These are phyloP conservation scores for Chaitophorus viminalis DNA, from an alignment of 2,888 invertebrate species.

Conservation along the genomic window DNA sequence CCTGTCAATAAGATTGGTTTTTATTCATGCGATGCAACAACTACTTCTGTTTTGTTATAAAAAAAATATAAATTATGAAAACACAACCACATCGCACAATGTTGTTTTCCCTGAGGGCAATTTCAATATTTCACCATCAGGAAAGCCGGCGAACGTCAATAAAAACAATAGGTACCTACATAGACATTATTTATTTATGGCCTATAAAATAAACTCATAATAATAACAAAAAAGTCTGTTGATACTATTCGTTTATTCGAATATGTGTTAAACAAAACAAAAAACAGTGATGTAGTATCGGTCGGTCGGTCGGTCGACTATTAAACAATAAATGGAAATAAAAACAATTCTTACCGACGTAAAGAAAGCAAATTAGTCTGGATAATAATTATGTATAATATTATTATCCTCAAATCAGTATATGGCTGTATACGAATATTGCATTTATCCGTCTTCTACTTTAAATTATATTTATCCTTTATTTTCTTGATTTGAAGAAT, in stretches of 20 bases:
- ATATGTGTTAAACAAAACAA: not conserved
- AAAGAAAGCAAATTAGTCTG: too few species aligned
- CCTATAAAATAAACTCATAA: not conserved
- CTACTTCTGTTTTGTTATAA: not conserved
- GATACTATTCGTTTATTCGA: not conserved
- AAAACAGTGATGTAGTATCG: not conserved
- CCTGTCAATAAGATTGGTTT: not conserved
- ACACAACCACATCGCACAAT: not conserved
- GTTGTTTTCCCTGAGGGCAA: not conserved
- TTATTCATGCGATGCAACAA: not conserved
- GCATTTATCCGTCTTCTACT: too few species aligned
- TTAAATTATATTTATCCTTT: too few species aligned
- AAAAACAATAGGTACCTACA: not conserved
- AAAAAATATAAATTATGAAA: not conserved
- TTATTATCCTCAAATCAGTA: too few species aligned
- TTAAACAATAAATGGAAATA: not conserved
- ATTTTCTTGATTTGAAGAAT: too few species aligned
- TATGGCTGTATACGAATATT: too few species aligned
- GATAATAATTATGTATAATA: too few species aligned
- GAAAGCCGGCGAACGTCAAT: not conserved
- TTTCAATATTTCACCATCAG: not conserved
- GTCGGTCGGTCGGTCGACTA: too few species aligned
- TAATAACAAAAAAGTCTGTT: not conserved
- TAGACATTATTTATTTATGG: not conserved
- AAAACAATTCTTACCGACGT: not conserved